Conservation (phyloP, 1,140 invertebrate genomes). For the Gonioctena quinquepunctata region DNA sequence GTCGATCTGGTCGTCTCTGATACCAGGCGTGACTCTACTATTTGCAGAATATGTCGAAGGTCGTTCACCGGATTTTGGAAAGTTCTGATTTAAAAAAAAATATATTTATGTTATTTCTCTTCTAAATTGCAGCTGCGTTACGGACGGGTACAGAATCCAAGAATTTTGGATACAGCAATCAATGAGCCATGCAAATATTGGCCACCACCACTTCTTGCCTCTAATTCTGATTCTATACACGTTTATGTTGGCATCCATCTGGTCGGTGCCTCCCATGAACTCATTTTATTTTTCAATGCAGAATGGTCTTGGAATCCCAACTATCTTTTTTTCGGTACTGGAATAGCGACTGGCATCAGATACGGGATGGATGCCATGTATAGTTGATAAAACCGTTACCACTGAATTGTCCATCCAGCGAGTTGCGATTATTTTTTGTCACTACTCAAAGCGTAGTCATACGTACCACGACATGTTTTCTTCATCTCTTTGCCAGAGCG, state of each 20-base stretch:
- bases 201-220: constrained; percentile 51
- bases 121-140: not conserved
- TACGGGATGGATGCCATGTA: constrained; percentile 19
- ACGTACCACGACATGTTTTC: constrained; percentile 26
- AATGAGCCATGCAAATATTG: constrained; percentile 45
- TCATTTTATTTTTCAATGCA: constrained; percentile 5
- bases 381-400: constrained; percentile 36
- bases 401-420: constrained; percentile 27
- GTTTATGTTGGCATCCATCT: constrained; percentile 41
- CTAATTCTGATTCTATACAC: constrained; percentile 50
- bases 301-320: constrained; percentile 6
- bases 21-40: not conserved
- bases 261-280: constrained; percentile 7
- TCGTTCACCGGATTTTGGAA: no score
- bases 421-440: constrained; percentile 10
- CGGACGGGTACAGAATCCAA: constrained; percentile 38
- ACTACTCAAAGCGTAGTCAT: constrained; percentile 46
- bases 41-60: no score
- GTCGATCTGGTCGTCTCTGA: not conserved
- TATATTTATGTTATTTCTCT: constrained; percentile 12
- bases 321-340: constrained; percentile 25
- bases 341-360: constrained; percentile 33
- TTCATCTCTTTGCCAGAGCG: not conserved
- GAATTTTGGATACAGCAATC: constrained; percentile 45
- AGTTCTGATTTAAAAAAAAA: not conserved